A percentile compares a stretch with the other conserved stretches of the same genome.
phyloP scores from a whole-genome alignment of 2,888 invertebrate genomes.

The Heliconius sara region DNA sequence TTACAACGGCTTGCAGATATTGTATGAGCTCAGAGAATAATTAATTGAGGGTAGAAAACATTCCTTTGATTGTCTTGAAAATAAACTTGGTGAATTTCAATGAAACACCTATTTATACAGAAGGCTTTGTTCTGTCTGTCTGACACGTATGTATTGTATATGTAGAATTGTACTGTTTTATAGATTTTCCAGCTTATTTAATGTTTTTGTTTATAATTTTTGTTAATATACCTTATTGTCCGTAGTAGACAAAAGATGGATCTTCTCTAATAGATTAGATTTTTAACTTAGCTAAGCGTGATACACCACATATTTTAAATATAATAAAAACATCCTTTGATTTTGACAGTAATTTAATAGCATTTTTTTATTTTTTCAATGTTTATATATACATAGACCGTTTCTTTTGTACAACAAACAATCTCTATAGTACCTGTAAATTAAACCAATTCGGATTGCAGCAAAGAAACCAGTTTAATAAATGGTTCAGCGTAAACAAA shows the following conservation, averaged over 20 bases:
- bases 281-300: too few species aligned
- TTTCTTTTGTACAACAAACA: too few species aligned
- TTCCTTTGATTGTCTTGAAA: slow-evolving; percentile 26
- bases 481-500: background rate
- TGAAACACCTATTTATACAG: slow-evolving; percentile 11
- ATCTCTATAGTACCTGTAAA: too few species aligned
- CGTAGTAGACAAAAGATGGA: too few species aligned
- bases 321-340: too few species aligned
- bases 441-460: background rate
- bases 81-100: slow-evolving; percentile 13
- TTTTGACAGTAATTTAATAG: too few species aligned
- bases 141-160: background rate
- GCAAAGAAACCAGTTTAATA: background rate
- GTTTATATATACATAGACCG: too few species aligned
- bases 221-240: too few species aligned
- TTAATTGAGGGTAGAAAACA: slow-evolving; percentile 24
- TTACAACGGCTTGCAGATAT: slow-evolving; percentile 6
- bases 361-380: too few species aligned
- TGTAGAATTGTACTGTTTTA: background rate
- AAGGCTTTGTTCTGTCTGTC: slow-evolving; percentile 5
- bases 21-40: slow-evolving; percentile 21
- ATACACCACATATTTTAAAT: too few species aligned
- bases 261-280: too few species aligned
- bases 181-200: background rate
- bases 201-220: background rate